These are phyloP conservation scores for Myiopsitta monachus DNA, from an alignment of 2,113 vertebrate genomes.

Conservation along the genomic window DNA sequence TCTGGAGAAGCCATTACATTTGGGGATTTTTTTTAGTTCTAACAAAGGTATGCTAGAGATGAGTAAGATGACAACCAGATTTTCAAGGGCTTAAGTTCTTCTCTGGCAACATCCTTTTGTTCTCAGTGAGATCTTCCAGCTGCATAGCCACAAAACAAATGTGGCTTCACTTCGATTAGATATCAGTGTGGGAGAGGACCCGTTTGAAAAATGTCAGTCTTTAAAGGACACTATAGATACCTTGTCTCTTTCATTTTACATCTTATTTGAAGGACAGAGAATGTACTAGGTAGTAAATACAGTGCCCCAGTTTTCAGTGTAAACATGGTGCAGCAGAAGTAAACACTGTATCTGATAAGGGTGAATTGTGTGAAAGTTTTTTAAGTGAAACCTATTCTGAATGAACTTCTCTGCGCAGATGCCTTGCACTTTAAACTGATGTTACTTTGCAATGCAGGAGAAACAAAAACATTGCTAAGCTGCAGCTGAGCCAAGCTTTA, in stretches of 20 bases:
- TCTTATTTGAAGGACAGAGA: neutral
- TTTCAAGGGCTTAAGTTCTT: neutral
- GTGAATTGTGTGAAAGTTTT: neutral
- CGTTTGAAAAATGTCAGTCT: neutral
- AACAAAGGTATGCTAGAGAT: neutral
- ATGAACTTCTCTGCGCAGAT: neutral
- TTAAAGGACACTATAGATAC: neutral
- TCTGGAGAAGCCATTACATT: neutral
- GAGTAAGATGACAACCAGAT: neutral
- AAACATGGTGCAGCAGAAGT: neutral
- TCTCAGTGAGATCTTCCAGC: neutral
- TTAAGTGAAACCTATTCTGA: neutral
- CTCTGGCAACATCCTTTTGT: neutral
- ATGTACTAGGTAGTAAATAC: neutral
- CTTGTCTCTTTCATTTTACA: neutral
- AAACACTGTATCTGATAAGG: rapidly evolving
- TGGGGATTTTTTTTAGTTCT: neutral
- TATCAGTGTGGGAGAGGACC: neutral
- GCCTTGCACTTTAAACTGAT: neutral
- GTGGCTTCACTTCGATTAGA: neutral
- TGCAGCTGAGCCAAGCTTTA: neutral
- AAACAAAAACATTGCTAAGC: neutral
- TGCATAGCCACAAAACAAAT: neutral
- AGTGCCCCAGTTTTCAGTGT: neutral
- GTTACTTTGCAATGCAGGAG: neutral